These are phyloP conservation scores for Otocyon megalotis DNA, from an alignment of 2,113 vertebrate species.

Conservation along the genomic window DNA sequence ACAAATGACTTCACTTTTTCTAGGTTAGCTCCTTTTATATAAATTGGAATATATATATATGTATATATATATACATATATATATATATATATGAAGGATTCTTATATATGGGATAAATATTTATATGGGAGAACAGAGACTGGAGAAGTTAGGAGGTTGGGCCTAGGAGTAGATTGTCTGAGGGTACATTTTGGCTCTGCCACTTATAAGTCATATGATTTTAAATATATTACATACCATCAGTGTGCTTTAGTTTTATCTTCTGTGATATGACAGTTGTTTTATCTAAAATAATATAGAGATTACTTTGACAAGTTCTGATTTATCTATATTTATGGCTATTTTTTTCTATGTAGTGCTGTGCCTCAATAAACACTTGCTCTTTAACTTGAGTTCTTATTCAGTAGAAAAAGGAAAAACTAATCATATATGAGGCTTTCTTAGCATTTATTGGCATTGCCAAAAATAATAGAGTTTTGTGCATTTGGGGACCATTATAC, in stretches of 20 bases:
- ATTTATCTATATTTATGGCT: neutral
- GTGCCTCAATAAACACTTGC: neutral
- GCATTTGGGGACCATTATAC: neutral
- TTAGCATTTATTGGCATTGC: constrained; percentile 14
- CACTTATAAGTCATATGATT: neutral
- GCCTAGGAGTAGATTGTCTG: neutral
- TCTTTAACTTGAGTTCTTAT: constrained; percentile 25
- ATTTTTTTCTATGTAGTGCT: neutral
- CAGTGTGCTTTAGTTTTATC: neutral
- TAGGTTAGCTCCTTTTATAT: neutral
- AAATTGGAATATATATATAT: neutral
- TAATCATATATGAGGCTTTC: neutral
- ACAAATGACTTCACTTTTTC: neutral
- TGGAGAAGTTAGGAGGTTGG: neutral
- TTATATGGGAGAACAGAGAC: neutral
- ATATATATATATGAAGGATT: too few relatives aligned
- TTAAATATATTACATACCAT: neutral
- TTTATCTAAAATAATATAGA: neutral
- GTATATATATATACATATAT: too few relatives aligned
- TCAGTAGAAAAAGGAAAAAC: neutral
- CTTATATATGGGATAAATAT: neutral
- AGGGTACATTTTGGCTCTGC: neutral
- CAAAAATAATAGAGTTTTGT: constrained; percentile 36
- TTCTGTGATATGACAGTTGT: neutral
- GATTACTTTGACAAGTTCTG: neutral